These are phyloP conservation scores for Dryococelus australis DNA, from an alignment of 2,888 invertebrate species.

Conservation along the genomic window DNA sequence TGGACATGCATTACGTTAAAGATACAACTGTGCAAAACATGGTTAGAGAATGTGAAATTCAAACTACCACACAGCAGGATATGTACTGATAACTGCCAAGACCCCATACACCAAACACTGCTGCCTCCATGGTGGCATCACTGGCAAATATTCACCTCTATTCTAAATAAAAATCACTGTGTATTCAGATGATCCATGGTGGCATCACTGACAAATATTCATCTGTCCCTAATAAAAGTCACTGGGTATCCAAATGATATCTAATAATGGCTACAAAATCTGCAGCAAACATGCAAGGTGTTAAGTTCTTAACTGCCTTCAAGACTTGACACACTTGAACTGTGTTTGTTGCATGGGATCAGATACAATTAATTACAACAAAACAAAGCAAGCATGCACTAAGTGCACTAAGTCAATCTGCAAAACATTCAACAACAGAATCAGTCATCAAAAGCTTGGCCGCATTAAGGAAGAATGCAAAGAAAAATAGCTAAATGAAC, in stretches of 20 bases:
- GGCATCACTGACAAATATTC: too few relatives aligned
- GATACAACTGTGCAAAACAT: background rate
- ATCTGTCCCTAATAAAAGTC: too few relatives aligned
- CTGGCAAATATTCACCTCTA: background rate
- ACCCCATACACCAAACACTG: background rate
- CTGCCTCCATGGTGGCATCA: background rate
- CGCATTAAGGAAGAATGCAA: background rate
- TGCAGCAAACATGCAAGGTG: too few relatives aligned
- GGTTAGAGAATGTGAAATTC: conserved; percentile 3
- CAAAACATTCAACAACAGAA: background rate
- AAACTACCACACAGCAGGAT: background rate
- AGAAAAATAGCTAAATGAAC: background rate
- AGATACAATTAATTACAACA: background rate
- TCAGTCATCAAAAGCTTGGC: conserved; percentile 9
- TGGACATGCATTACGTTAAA: conserved; percentile 4
- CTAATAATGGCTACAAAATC: too few relatives aligned
- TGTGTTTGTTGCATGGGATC: background rate
- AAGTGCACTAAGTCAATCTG: background rate
- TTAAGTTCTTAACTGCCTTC: too few relatives aligned
- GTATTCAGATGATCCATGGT: too few relatives aligned
- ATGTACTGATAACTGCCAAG: background rate
- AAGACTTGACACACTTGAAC: background rate
- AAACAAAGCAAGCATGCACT: background rate
- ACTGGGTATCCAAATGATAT: too few relatives aligned
- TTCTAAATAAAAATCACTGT: too few relatives aligned